phyloP scores from a whole-genome alignment of 2,888 invertebrate genomes.

The Deroplatys truncata region DNA sequence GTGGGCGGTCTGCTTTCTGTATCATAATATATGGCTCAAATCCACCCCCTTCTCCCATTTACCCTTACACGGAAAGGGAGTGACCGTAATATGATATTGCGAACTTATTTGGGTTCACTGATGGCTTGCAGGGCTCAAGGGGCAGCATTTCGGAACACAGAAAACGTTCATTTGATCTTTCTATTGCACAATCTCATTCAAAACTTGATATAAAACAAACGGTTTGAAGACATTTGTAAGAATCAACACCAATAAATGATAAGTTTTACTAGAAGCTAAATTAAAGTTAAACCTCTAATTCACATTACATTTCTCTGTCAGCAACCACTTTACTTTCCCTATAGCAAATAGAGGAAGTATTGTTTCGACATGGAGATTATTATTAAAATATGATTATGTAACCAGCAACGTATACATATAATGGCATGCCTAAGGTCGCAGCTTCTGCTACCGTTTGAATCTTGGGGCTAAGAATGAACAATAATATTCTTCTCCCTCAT shows the following conservation, averaged over 20 bases:
- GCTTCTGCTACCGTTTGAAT: too few relatives aligned
- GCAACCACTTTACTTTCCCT: too few relatives aligned
- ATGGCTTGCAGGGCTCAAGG: not conserved
- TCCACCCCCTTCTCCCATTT: not conserved
- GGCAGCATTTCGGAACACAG: not conserved
- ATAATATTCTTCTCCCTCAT: too few relatives aligned
- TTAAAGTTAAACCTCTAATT: too few relatives aligned
- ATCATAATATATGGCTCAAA: not conserved
- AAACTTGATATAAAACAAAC: not conserved
- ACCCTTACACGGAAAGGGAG: not conserved
- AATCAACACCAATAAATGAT: not conserved
- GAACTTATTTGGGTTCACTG: not conserved
- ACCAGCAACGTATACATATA: too few relatives aligned
- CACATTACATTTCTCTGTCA: too few relatives aligned
- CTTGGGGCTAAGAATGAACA: too few relatives aligned
- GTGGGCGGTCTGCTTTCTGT: not conserved
- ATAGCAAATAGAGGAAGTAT: too few relatives aligned
- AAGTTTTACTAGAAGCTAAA: too few relatives aligned
- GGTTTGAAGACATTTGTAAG: not conserved
- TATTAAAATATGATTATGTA: too few relatives aligned
- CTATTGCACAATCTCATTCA: not conserved
- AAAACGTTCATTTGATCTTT: not conserved
- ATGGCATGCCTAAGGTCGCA: too few relatives aligned
- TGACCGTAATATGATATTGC: not conserved
- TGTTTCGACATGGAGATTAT: too few relatives aligned